Evolutionary conservation across 2,797 vertebrate genomes (phyloP).

Genomic region (Pipistrellus pipistrellus): DNA sequence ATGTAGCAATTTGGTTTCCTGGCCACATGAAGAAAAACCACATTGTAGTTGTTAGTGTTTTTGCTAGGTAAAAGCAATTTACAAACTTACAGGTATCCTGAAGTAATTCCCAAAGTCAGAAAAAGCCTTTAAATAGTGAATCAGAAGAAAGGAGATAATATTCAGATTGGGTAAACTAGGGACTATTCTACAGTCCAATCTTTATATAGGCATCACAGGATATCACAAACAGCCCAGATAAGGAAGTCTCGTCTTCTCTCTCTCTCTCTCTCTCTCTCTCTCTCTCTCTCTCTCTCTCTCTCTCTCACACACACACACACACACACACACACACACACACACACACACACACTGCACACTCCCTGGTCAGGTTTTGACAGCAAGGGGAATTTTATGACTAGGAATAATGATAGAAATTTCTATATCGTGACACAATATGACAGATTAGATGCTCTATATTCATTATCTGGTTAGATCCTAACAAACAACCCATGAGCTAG

Average conservation of each 20-base stretch:
- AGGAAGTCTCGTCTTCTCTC: too few species aligned
- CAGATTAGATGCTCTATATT: not conserved
- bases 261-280: too few species aligned
- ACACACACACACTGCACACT: not conserved
- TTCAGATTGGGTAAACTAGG: not conserved
- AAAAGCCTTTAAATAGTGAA: constrained; percentile 17
- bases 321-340: not conserved
- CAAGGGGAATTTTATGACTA: not conserved
- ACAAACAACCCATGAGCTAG: not conserved
- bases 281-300: too few species aligned
- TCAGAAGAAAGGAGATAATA: not conserved
- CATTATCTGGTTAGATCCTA: not conserved
- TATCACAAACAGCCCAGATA: not conserved
- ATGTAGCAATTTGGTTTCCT: not conserved
- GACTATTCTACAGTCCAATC: not conserved
- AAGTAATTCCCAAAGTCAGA: constrained; percentile 15
- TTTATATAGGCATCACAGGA: not conserved
- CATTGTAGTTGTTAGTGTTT: not conserved
- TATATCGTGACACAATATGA: not conserved
- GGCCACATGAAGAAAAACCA: constrained; percentile 6
- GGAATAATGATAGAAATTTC: not conserved
- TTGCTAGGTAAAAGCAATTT: constrained; percentile 28
- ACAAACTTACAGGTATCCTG: not conserved
- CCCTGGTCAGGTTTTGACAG: not conserved
- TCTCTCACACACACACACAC: not conserved